Evolutionary conservation across 2,888 invertebrate species (phyloP).

Genomic region (Melitaea athalia): DNA sequence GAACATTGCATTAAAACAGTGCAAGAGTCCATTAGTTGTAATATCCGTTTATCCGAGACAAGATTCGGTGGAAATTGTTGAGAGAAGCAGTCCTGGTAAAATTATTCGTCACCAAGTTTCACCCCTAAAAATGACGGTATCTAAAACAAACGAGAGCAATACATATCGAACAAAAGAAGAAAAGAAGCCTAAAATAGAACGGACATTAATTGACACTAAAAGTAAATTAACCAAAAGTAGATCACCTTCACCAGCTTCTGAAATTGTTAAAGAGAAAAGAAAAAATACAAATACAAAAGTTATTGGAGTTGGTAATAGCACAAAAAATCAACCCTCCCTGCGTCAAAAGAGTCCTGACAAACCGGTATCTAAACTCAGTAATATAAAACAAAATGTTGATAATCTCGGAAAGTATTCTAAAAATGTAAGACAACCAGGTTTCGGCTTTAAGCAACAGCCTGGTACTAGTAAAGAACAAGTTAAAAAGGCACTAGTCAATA

Average conservation of each 20-base stretch:
- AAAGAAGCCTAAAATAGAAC: not conserved
- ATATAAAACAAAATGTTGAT: slow-evolving; percentile 21
- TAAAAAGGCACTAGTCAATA: slow-evolving; percentile 59
- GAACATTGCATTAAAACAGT: slow-evolving; percentile 41
- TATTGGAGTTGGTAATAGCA: slow-evolving; percentile 15
- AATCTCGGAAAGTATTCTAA: slow-evolving; percentile 6
- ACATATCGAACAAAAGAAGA: not conserved
- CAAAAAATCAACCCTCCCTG: slow-evolving; percentile 18
- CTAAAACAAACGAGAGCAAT: not conserved
- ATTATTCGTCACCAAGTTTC: slow-evolving; percentile 34
- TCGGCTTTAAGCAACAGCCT: slow-evolving; percentile 8
- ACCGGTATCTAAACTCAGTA: slow-evolving; percentile 11
- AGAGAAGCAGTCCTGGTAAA: slow-evolving; percentile 35
- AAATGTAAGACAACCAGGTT: slow-evolving; percentile 1
- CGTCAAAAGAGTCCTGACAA: slow-evolving; percentile 15
- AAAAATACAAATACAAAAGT: slow-evolving; percentile 32
- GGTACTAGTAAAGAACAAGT: slow-evolving; percentile 46
- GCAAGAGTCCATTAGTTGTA: slow-evolving; percentile 62
- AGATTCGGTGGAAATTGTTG: slow-evolving; percentile 43
- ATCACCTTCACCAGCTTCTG: slow-evolving; percentile 37
- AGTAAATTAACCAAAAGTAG: slow-evolving; percentile 25
- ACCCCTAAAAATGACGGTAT: slow-evolving; percentile 22
- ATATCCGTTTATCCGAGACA: slow-evolving; percentile 71
- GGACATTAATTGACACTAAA: not conserved
- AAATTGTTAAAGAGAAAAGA: slow-evolving; percentile 17